These are phyloP conservation scores for Orthosia incerta DNA, from an alignment of 2,888 invertebrate genomes.

Conservation along the genomic window DNA sequence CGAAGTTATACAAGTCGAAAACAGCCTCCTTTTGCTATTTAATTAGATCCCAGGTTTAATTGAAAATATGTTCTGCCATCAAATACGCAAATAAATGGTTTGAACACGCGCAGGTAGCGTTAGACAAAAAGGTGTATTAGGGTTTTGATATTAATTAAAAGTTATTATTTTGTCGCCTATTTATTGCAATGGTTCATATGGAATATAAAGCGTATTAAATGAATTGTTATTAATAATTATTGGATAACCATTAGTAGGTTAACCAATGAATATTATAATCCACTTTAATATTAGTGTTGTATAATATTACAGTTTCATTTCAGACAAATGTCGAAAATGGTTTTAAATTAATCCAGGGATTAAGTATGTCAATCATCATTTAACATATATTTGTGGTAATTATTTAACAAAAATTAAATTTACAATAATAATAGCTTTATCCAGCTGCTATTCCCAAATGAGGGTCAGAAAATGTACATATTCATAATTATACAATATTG, in stretches of 20 bases:
- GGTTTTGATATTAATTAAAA: conserved; percentile 27
- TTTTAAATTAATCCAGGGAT: too few species aligned
- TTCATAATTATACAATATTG: too few species aligned
- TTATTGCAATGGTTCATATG: not conserved
- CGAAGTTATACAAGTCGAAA: conserved; percentile 82
- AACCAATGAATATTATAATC: not conserved
- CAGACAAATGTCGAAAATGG: not conserved
- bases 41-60: conserved; percentile 84
- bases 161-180: not conserved
- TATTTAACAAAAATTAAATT: too few species aligned
- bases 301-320: not conserved
- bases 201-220: not conserved
- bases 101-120: conserved; percentile 73
- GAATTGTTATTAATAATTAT: not conserved
- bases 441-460: too few species aligned
- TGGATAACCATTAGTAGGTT: not conserved
- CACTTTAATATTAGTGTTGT: too few species aligned
- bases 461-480: too few species aligned
- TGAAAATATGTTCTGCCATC: conserved; percentile 84
- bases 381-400: too few species aligned
- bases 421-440: too few species aligned
- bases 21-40: conserved; percentile 84
- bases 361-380: too few species aligned
- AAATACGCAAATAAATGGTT: conserved; percentile 81
- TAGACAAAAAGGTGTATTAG: conserved; percentile 55